Conservation (phyloP, 1,140 invertebrate species). For the Temnothorax nylanderi region DNA sequence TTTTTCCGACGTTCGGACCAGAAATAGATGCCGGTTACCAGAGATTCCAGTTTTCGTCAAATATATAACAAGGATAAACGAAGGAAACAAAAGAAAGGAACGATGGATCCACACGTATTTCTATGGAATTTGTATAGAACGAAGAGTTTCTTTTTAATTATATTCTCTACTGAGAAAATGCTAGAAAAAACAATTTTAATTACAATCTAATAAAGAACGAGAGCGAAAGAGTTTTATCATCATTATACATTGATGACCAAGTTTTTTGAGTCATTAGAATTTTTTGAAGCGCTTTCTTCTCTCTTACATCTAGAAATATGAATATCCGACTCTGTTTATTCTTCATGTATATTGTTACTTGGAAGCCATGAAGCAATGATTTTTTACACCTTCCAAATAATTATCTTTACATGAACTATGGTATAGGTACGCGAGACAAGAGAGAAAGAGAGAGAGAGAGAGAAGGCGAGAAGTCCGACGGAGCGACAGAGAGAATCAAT, state of each 20-base stretch:
- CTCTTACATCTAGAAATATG: neutral
- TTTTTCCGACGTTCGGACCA: neutral
- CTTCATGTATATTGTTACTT: neutral
- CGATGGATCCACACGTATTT: neutral
- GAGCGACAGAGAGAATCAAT: slow-evolving; percentile 40
- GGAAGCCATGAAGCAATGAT: neutral
- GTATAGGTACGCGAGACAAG: neutral
- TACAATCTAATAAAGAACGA: neutral
- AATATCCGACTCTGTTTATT: neutral
- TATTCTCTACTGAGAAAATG: neutral
- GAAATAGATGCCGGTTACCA: slow-evolving; percentile 6
- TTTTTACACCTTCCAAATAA: slow-evolving; percentile 25
- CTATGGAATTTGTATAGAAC: neutral
- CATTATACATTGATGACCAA: neutral
- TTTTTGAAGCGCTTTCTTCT: neutral
- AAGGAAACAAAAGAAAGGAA: neutral
- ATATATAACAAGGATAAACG: neutral
- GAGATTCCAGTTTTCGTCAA: slow-evolving; percentile 1
- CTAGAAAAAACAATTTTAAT: neutral
- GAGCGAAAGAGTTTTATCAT: neutral
- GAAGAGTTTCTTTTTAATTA: neutral
- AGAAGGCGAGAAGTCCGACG: neutral
- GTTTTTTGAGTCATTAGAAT: neutral
- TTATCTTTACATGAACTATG: neutral
- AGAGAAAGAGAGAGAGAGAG: too few relatives aligned